Base-by-base conservation (phyloP, 2,797 vertebrate species). In the Sardinella longiceps region DNA sequence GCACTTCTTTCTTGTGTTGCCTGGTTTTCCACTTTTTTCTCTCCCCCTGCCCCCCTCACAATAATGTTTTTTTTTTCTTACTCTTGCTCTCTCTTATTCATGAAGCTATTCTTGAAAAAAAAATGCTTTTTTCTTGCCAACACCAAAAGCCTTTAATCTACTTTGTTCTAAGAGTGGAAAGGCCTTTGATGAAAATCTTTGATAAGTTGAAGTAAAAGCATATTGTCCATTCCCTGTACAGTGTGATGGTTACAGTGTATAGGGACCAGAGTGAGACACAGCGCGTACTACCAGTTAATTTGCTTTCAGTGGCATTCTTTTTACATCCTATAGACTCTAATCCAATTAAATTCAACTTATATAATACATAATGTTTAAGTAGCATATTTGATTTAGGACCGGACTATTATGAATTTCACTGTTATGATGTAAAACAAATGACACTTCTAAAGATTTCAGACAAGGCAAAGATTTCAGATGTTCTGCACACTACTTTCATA, bases 151-250 rank as follows among this genome's bases (percentile, higher is more conserved):
- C 88, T 89, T 90, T 90, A 83, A 90, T 90, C 87, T 83, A 56
- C 84, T 91, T 90, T 77, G 82, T 86, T 83, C 82, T 85, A 82
- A 80, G 51, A 56, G 15, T 33, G 39, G 77, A 85, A 87, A 86
- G 37, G 83, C 46, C 81, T 92, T 90, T 89, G 88, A 91, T 91
- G 86, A 82, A 88, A 60, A 50, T 83, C 66, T 91, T 88, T 91
- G 90, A 91, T 89, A 88, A 86, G 66, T 86, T 82, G 2, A 39
- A 88, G 84, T 80, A 86, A 43, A 84, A 89, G 85, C 86, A 60
- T 83, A 81, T 86, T 88, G 87, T 85, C 84, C 66, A 48, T 81
- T 86, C 56, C 25, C 82, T 53, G 70, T 39, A 60, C 45, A 70
- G 48, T 63, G 56, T 66, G 46, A 48, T 48, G 58, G 50, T 80